Base-by-base conservation (phyloP, 2,113 vertebrate species). In the Budorcas taxicolor region DNA sequence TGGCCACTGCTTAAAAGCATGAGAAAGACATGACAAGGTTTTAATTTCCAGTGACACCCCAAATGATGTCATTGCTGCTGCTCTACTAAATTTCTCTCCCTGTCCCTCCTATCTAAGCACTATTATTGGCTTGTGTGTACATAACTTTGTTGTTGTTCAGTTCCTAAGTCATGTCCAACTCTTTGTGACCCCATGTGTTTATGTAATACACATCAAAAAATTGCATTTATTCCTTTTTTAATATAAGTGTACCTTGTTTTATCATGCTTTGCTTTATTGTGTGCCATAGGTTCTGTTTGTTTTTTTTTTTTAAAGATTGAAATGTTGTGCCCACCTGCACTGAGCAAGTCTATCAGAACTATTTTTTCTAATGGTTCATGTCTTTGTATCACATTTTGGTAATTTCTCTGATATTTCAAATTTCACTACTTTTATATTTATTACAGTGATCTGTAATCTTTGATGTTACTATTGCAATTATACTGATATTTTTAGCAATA, bases 21-120 rank as follows among this genome's bases (percentile, higher is more conserved):
- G 43, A 83, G 52, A 17, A 83, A 90, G 50, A 10, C 15, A 5
- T 15, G 14, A 40, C 19, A 19, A 1, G 3, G 14, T 60, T 17
- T 13, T 36, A 19, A n/a, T 40, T 47, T 55, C n/a, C 60, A 47
- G 3, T 1, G 6, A 76, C 9, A 25, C 7, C 19, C 25, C 10
- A 45, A 53, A 7, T n/a, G 14, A 12, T 43, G 12, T 11, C 13
- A 40, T 10, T 5, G 33, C 15, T 33, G 0, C 17, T 40, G 6
- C 3, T 17, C 50, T 52, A 31, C 7, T 45, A 45, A 4, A 52
- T 55, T 50, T 83, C 67, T 17, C 9, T 64, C 67, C 23, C 3
- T 36, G 19, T 36, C n/a, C 7, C 14, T 52, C 19, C 33, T 31
- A 25, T 50, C 25, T 3, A 33, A 57, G 2, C 17, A 45, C 0